These are phyloP conservation scores for Lagodon rhomboides DNA, from an alignment of 2,797 vertebrate species.

Conservation along the genomic window DNA sequence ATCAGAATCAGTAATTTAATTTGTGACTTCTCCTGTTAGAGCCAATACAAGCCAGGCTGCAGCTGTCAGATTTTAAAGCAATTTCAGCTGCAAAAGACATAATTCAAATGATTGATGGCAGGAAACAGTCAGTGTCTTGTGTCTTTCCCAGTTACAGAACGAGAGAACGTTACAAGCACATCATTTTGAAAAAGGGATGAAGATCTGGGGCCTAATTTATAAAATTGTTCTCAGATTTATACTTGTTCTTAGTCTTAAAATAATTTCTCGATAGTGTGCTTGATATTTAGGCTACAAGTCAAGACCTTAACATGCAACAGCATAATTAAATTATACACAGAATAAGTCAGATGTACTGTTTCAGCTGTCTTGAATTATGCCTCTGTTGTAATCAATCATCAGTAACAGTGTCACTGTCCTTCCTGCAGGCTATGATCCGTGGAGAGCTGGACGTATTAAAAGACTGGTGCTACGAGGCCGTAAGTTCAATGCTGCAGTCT, in stretches of 20 bases:
- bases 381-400: neutral
- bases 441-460: slow-evolving; percentile 94
- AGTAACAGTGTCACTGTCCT: slow-evolving; percentile 11
- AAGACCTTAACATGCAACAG: neutral
- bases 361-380: neutral
- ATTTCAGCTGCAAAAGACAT: neutral
- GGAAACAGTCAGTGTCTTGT: neutral
- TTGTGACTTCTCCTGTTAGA: neutral
- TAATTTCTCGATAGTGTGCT: no score
- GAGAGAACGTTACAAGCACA: neutral
- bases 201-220: neutral
- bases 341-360: neutral
- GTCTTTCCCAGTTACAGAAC: neutral
- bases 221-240: no score
- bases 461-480: slow-evolving; percentile 96
- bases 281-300: neutral
- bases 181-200: neutral
- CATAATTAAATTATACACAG: neutral
- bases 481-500: slow-evolving; percentile 78
- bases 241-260: no score
- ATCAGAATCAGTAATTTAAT: neutral
- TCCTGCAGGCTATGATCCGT: slow-evolving; percentile 90
- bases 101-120: neutral
- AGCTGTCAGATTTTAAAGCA: neutral
- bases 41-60: neutral